These are phyloP conservation scores for Daktulosphaira vitifoliae DNA, from an alignment of 1,140 invertebrate species.

Conservation along the genomic window DNA sequence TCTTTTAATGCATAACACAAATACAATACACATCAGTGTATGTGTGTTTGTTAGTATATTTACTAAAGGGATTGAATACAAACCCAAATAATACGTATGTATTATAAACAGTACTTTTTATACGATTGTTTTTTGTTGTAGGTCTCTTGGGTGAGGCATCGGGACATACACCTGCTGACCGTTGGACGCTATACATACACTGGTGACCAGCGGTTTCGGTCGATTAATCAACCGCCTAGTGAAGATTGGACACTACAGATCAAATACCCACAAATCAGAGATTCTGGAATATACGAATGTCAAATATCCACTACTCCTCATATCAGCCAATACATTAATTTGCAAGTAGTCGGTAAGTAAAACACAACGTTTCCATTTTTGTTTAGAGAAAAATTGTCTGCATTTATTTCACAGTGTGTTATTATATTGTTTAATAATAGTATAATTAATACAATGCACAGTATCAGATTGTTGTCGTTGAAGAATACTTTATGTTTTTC, in stretches of 20 bases:
- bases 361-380: background rate
- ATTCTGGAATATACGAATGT: slow-evolving; percentile 82
- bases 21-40: too few species aligned
- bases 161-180: slow-evolving; percentile 78
- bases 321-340: slow-evolving; percentile 75
- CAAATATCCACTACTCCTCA: slow-evolving; percentile 82
- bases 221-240: slow-evolving; percentile 69
- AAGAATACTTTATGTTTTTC: too few species aligned
- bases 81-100: too few species aligned
- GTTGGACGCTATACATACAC: slow-evolving; percentile 87
- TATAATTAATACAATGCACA: too few species aligned
- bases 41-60: too few species aligned
- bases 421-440: too few species aligned
- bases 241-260: slow-evolving; percentile 86
- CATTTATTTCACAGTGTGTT: too few species aligned
- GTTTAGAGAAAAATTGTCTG: too few species aligned
- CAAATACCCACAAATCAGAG: slow-evolving; percentile 71
- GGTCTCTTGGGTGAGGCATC: slow-evolving; percentile 81
- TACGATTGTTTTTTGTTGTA: slow-evolving; percentile 44
- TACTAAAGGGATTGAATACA: too few species aligned
- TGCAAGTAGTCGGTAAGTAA: slow-evolving; percentile 73
- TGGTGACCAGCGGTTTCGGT: slow-evolving; percentile 77
- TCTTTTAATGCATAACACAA: too few species aligned
- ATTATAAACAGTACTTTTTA: too few species aligned
- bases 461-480: too few species aligned